These are phyloP conservation scores for Drosophila dives DNA, from an alignment of 2,888 invertebrate genomes.

Conservation along the genomic window DNA sequence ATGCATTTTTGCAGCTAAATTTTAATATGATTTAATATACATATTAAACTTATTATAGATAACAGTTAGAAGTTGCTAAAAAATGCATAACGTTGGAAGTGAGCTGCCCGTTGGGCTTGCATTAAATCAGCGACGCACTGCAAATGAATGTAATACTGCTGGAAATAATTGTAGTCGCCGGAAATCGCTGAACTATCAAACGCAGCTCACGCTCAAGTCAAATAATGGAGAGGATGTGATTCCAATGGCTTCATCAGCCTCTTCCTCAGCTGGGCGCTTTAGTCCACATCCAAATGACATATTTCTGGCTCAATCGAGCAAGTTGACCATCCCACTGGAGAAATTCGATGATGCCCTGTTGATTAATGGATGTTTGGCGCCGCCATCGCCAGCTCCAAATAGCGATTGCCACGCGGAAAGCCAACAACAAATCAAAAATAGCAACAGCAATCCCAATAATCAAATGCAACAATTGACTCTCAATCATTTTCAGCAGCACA, in stretches of 20 bases:
- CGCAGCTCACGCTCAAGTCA: conserved; percentile 65
- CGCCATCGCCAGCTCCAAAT: conserved; percentile 85
- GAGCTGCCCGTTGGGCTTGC: conserved; percentile 9
- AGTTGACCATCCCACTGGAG: conserved; percentile 64
- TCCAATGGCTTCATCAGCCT: conserved; percentile 44
- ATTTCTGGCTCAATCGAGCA: conserved; percentile 56
- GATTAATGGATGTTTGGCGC: conserved; percentile 81
- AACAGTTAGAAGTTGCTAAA: not conserved
- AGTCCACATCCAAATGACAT: conserved; percentile 74
- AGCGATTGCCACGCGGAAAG: conserved; percentile 71
- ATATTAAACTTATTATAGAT: not conserved
- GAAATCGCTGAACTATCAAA: conserved; percentile 80
- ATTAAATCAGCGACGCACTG: conserved; percentile 27
- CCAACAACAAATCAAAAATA: conserved; percentile 10
- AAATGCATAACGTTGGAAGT: conserved; percentile 25
- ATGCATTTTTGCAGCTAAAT: not conserved
- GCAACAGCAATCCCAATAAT: conserved; percentile 1
- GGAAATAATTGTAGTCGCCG: conserved; percentile 55
- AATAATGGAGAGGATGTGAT: conserved; percentile 44
- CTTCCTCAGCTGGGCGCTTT: conserved; percentile 69
- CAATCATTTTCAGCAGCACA: conserved; percentile 48
- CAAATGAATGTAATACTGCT: conserved; percentile 9
- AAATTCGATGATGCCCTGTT: conserved; percentile 78
- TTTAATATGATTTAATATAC: not conserved
- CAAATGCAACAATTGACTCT: conserved; percentile 45